Conservation (phyloP, 2,113 vertebrate genomes). For the Antidorcas marsupialis region DNA sequence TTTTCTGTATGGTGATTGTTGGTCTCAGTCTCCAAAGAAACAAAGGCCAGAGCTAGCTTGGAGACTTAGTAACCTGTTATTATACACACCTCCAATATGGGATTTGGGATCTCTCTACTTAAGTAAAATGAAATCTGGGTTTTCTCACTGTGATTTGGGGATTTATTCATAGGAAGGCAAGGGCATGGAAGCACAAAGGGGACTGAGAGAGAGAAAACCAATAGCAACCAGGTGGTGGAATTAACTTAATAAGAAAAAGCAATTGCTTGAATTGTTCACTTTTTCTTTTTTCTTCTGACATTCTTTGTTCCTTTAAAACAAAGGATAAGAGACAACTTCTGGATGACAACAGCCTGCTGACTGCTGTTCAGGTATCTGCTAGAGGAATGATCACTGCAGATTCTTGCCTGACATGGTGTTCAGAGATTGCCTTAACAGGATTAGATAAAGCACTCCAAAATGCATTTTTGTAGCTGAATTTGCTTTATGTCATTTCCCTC, state of each 20-base stretch:
- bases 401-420: neutral
- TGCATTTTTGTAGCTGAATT: neutral
- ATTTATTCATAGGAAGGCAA: slow-evolving; percentile 36
- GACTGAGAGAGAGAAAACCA: neutral
- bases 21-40: slow-evolving; percentile 38
- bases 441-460: neutral
- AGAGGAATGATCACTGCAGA: neutral
- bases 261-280: neutral
- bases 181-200: neutral
- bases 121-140: slow-evolving; percentile 48
- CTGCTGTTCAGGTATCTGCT: neutral
- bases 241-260: neutral
- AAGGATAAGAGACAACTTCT: neutral
- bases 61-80: slow-evolving; percentile 67
- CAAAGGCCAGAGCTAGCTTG: neutral
- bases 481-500: neutral
- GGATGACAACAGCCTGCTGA: neutral
- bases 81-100: slow-evolving; percentile 41
- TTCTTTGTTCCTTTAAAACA: slow-evolving; percentile 19
- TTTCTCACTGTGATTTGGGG: slow-evolving; percentile 51
- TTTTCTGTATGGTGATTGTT: slow-evolving; percentile 53
- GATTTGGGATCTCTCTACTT: slow-evolving; percentile 48
- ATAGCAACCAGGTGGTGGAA: neutral
- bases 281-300: neutral
- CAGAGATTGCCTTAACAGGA: neutral